Conservation (phyloP, 2,888 invertebrate genomes). For the Mythimna vitellina region DNA sequence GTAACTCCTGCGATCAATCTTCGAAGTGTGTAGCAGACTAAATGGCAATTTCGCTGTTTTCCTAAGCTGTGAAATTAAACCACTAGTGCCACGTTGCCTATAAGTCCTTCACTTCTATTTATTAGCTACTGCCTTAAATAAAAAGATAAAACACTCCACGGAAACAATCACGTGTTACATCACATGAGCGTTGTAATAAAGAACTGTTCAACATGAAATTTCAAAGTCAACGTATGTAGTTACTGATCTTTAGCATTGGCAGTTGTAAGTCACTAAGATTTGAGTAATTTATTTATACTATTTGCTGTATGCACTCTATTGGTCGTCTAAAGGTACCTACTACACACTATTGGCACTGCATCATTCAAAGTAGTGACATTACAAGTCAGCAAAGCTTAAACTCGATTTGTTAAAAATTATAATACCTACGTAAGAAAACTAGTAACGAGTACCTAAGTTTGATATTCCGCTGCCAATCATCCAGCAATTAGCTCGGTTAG, state of each 20-base stretch:
- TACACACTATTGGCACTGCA: background rate
- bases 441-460: background rate
- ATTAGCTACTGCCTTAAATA: background rate
- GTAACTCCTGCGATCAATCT: background rate
- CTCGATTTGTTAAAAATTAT: background rate
- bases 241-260: too few species aligned
- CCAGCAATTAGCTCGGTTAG: background rate
- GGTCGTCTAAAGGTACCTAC: background rate
- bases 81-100: background rate
- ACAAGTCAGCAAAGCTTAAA: background rate
- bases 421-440: background rate
- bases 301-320: background rate
- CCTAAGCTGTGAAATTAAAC: background rate
- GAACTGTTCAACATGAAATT: too few species aligned
- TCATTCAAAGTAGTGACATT: background rate
- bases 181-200: too few species aligned
- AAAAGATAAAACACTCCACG: background rate
- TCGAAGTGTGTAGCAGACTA: background rate
- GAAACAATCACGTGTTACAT: background rate
- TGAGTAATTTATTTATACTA: too few species aligned
- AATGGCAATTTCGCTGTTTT: background rate
- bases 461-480: background rate
- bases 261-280: too few species aligned
- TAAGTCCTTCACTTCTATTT: background rate
- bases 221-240: too few species aligned